phyloP scores from a whole-genome alignment of 2,888 invertebrate species.

The Coenonympha glycerion region DNA sequence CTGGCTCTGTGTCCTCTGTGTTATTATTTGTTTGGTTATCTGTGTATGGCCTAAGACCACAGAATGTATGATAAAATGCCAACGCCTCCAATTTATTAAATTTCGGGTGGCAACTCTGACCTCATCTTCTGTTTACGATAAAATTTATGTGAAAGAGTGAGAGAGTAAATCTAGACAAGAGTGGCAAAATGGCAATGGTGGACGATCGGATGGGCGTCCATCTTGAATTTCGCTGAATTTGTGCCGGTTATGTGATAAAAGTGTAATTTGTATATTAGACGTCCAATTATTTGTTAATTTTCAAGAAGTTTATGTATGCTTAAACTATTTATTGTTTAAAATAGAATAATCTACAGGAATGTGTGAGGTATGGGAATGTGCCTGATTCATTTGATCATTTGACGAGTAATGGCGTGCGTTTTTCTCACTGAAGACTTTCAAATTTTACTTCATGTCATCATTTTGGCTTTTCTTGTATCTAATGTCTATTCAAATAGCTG shows the following conservation, averaged over 20 bases:
- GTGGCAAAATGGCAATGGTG: constrained; percentile 31
- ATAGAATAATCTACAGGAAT: constrained; percentile 80
- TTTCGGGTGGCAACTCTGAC: background rate
- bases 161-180: constrained; percentile 1
- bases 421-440: constrained; percentile 77
- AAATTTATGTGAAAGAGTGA: background rate
- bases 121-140: background rate
- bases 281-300: constrained; percentile 65
- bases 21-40: background rate
- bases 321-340: constrained; percentile 65
- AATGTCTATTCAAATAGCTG: constrained; percentile 26
- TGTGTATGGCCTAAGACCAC: too few species aligned
- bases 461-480: constrained; percentile 43
- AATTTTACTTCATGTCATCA: constrained; percentile 62
- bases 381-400: constrained; percentile 69
- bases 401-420: constrained; percentile 81
- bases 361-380: constrained; percentile 80
- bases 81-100: too few species aligned
- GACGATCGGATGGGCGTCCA: constrained; percentile 80
- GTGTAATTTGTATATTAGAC: constrained; percentile 69
- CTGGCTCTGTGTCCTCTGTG: too few species aligned
- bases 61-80: too few species aligned
- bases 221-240: constrained; percentile 85
- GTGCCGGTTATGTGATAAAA: constrained; percentile 82
- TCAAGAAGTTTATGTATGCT: constrained; percentile 68